Evolutionary conservation across 2,797 vertebrate genomes (phyloP).

Genomic region (Schizothorax lantsangensis): DNA sequence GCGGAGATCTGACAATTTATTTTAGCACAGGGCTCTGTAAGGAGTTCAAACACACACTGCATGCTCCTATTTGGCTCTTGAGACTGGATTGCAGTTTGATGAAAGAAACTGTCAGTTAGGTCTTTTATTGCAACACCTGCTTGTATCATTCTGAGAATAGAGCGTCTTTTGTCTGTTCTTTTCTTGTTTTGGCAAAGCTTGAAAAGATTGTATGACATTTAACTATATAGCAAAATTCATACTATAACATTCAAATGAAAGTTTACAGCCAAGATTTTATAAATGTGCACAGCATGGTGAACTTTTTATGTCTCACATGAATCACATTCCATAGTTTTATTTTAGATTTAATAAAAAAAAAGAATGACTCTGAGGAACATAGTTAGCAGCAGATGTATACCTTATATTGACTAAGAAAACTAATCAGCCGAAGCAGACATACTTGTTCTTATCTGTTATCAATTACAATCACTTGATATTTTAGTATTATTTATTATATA

Average conservation of each 20-base stretch:
- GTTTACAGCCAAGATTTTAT: conserved; percentile 44
- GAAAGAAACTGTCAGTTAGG: conserved; percentile 42
- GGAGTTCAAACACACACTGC: conserved; percentile 27
- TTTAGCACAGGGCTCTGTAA: conserved; percentile 28
- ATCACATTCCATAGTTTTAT: conserved; percentile 36
- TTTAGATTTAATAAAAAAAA: conserved; percentile 27
- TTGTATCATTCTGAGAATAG: conserved; percentile 35
- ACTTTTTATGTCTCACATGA: conserved; percentile 38
- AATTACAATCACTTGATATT: conserved; percentile 1
- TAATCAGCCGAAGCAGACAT: background rate
- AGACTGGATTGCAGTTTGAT: conserved; percentile 34
- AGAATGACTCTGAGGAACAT: conserved; percentile 14
- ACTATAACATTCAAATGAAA: conserved; percentile 46
- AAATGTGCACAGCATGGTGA: conserved; percentile 58
- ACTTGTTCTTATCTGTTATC: background rate
- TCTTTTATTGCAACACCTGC: conserved; percentile 56
- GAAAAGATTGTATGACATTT: conserved; percentile 46
- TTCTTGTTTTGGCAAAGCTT: conserved; percentile 17
- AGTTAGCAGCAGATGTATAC: conserved; percentile 29
- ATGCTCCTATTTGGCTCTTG: conserved; percentile 27
- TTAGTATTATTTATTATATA: background rate
- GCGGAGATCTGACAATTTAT: conserved; percentile 35
- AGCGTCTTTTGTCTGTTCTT: conserved; percentile 18
- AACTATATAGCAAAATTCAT: conserved; percentile 29
- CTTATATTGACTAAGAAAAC: background rate